phyloP scores from a whole-genome alignment of 2,797 vertebrate genomes.

The Alfaro cultratus region DNA sequence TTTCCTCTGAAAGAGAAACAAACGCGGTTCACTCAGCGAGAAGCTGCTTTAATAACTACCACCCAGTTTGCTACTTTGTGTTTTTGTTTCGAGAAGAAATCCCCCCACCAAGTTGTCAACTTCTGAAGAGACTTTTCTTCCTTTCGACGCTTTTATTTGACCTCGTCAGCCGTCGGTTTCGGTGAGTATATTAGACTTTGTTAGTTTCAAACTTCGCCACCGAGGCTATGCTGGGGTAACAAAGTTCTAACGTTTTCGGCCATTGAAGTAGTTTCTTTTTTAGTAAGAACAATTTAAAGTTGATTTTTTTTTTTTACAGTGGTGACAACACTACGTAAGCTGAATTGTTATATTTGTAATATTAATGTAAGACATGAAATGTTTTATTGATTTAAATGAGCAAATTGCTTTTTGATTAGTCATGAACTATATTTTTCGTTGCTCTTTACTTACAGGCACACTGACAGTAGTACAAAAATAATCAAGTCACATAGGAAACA shows the following conservation, averaged over 20 bases:
- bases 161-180: not conserved
- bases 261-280: not conserved
- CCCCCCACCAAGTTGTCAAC: not conserved
- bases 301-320: not conserved
- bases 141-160: not conserved
- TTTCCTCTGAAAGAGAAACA: constrained; percentile 36
- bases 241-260: not conserved
- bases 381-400: not conserved
- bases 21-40: not conserved
- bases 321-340: not conserved
- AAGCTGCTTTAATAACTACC: not conserved
- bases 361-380: no score
- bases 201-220: not conserved
- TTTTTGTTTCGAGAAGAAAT: not conserved
- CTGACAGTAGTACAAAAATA: no score
- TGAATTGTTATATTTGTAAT: no score
- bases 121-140: not conserved
- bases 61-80: not conserved
- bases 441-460: not conserved
- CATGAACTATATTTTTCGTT: not conserved
- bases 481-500: not conserved
- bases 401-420: not conserved
- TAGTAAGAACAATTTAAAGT: not conserved
- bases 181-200: not conserved
- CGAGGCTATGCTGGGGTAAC: no score